phyloP scores from a whole-genome alignment of 1,140 invertebrate species.

The Sycobia sp. region DNA sequence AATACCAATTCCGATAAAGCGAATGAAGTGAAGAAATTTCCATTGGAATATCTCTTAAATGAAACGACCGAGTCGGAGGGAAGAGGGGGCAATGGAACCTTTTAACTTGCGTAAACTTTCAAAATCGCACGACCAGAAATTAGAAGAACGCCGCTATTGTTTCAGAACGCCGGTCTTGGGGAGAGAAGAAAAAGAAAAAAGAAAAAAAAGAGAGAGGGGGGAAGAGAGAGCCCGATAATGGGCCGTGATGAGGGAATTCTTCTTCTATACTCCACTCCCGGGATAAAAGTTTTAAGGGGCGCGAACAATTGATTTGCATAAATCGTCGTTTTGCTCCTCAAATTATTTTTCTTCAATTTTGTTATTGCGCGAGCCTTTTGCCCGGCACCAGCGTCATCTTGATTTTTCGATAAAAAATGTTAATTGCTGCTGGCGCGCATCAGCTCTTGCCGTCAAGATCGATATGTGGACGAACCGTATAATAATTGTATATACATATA shows the following conservation, averaged over 20 bases:
- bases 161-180: not conserved
- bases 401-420: too few relatives aligned
- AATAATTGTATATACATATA: too few relatives aligned
- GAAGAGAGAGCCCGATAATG: too few relatives aligned
- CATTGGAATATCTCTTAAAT: too few relatives aligned
- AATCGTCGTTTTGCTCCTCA: not conserved
- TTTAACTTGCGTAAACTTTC: not conserved
- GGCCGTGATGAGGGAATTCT: not conserved
- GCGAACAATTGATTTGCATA: constrained; percentile 2
- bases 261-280: not conserved
- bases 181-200: not conserved
- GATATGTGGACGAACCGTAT: too few relatives aligned
- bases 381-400: too few relatives aligned
- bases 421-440: too few relatives aligned
- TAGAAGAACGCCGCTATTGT: not conserved
- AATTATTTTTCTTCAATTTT: not conserved
- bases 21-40: too few relatives aligned
- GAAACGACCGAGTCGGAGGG: too few relatives aligned
- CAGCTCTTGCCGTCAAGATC: too few relatives aligned
- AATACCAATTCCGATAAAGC: too few relatives aligned
- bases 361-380: not conserved
- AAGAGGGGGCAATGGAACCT: not conserved
- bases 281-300: not conserved
- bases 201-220: too few relatives aligned
- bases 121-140: not conserved